A percentile compares a stretch with the other conserved stretches of the same genome.
Evolutionary conservation across 2,888 invertebrate genomes (phyloP).

Genomic region (Gandaritis pyraliata): DNA sequence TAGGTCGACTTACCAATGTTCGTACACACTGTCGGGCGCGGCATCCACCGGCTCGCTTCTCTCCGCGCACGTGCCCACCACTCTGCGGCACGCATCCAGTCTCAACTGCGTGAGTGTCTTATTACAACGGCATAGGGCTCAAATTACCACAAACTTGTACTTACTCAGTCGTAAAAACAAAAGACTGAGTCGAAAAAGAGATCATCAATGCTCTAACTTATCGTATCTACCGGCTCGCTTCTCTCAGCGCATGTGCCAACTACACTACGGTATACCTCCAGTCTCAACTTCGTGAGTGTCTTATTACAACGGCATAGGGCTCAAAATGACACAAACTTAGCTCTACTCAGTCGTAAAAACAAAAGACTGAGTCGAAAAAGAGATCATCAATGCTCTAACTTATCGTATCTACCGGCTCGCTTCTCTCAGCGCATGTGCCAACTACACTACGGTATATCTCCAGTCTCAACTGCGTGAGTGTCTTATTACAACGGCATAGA

Average conservation of each 20-base stretch:
- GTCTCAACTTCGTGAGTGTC: slow-evolving; percentile 51
- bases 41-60: slow-evolving; percentile 83
- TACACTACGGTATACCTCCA: slow-evolving; percentile 78
- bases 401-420: no score
- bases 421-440: slow-evolving; percentile 73
- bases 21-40: slow-evolving; percentile 92
- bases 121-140: not conserved
- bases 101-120: slow-evolving; percentile 71
- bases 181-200: no score
- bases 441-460: slow-evolving; percentile 77
- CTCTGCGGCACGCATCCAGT: slow-evolving; percentile 79
- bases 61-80: slow-evolving; percentile 71
- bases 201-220: no score
- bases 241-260: slow-evolving; percentile 73
- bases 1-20: slow-evolving; percentile 97
- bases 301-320: not conserved
- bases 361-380: no score
- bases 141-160: not conserved
- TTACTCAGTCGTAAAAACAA: no score
- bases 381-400: no score
- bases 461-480: slow-evolving; percentile 77
- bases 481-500: not conserved
- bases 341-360: no score
- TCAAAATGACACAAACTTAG: not conserved
- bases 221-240: slow-evolving; percentile 81